Evolutionary conservation across 2,797 vertebrate species (phyloP).

Genomic region (Lagorchestes hirsutus): DNA sequence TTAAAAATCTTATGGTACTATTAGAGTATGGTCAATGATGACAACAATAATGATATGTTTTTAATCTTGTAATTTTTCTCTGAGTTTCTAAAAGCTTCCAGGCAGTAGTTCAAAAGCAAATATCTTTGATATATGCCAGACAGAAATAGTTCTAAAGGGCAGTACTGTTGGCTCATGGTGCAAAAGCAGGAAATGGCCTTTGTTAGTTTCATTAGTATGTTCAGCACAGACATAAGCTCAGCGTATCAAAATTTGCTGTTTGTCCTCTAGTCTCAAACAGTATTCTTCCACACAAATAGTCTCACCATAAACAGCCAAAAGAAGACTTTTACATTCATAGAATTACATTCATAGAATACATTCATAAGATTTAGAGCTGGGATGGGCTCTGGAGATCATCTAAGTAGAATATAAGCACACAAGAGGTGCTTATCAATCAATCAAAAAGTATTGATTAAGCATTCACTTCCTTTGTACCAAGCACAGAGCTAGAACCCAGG

Average conservation of each 20-base stretch:
- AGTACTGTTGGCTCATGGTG: neutral
- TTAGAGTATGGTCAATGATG: neutral
- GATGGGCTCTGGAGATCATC: neutral
- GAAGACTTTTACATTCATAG: neutral
- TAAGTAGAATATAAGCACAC: neutral
- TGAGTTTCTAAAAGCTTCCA: conserved; percentile 48
- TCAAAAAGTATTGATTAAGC: neutral
- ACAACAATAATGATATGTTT: neutral
- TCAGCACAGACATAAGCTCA: neutral
- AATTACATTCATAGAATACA: neutral
- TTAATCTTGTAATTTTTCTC: conserved; percentile 51
- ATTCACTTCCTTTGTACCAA: neutral
- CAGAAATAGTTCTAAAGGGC: neutral
- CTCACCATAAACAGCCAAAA: neutral
- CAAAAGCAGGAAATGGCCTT: neutral
- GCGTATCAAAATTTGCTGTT: neutral
- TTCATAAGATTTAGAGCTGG: neutral
- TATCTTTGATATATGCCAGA: neutral
- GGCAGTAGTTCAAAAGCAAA: conserved; percentile 51
- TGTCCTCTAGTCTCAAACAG: neutral
- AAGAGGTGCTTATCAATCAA: neutral
- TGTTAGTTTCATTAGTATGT: neutral
- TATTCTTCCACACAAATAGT: neutral
- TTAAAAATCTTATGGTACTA: neutral
- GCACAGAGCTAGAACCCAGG: neutral